A percentile compares a stretch with the other conserved stretches of the same genome.
Conservation (phyloP, 2,888 invertebrate species). For the Synergus japonicus region DNA sequence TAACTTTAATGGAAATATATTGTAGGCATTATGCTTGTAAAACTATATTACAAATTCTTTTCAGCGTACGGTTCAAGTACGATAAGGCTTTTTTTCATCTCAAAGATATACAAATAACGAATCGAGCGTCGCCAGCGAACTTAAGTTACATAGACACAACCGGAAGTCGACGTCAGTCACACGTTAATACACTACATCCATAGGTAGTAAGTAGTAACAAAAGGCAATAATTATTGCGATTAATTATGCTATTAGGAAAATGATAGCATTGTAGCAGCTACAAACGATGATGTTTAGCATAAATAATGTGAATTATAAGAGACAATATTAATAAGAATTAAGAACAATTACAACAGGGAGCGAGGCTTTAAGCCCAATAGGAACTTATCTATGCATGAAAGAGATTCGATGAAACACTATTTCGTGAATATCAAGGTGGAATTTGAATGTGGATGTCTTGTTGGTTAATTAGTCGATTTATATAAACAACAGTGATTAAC, state of each 20-base stretch:
- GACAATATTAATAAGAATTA: slow-evolving; percentile 10
- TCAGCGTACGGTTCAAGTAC: slow-evolving; percentile 29
- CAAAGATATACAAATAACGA: slow-evolving; percentile 39
- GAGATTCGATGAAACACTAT: slow-evolving; percentile 9
- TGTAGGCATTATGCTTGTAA: slow-evolving; percentile 31
- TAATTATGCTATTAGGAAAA: not conserved
- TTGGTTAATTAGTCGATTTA: slow-evolving; percentile 2
- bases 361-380: not conserved
- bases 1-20: slow-evolving; percentile 37
- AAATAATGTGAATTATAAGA: slow-evolving; percentile 10
- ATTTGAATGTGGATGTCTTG: not conserved
- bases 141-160: slow-evolving; percentile 45
- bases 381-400: slow-evolving; percentile 43
- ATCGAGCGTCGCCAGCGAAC: slow-evolving; percentile 51
- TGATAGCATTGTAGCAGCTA: not conserved
- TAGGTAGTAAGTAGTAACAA: slow-evolving; percentile 43
- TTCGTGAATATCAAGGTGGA: slow-evolving; percentile 6
- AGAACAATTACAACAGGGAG: not conserved
- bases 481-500: slow-evolving; percentile 4
- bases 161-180: slow-evolving; percentile 46
- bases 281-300: not conserved
- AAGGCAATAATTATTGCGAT: slow-evolving; percentile 13
- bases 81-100: slow-evolving; percentile 33
- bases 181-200: slow-evolving; percentile 46
- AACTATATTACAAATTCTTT: slow-evolving; percentile 41